Evolutionary conservation across 2,797 vertebrate species (phyloP).

Genomic region (Falco biarmicus): DNA sequence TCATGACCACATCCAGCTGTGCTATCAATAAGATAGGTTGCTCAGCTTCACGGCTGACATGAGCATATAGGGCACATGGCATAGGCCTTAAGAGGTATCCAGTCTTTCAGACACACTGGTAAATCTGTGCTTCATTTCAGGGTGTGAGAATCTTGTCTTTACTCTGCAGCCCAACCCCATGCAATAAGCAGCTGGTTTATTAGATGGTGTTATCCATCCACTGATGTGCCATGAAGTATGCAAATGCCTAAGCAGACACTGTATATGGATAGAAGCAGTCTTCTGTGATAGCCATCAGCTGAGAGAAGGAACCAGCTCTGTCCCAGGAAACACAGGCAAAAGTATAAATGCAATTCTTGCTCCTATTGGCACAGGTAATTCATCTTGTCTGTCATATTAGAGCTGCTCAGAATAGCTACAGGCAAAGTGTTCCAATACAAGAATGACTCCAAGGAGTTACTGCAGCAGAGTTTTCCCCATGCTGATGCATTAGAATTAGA

Average conservation of each 20-base stretch:
- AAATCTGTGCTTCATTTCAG: neutral
- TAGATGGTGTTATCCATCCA: neutral
- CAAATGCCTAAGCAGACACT: neutral
- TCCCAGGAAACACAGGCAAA: neutral
- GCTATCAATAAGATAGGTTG: neutral
- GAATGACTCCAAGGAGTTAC: constrained; percentile 16
- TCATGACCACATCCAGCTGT: constrained; percentile 27
- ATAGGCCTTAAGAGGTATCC: neutral
- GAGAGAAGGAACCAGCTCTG: neutral
- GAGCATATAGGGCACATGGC: neutral
- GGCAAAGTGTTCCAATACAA: constrained; percentile 19
- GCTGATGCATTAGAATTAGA: neutral
- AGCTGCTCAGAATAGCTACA: constrained; percentile 37
- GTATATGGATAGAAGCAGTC: neutral
- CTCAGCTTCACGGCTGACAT: neutral
- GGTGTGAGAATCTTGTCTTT: neutral
- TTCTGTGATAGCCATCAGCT: neutral
- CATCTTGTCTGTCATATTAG: constrained; percentile 9
- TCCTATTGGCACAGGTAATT: constrained; percentile 19
- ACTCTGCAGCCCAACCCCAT: neutral
- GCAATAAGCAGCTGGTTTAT: neutral
- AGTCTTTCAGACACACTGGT: neutral
- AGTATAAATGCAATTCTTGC: constrained; percentile 14
- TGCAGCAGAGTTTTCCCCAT: neutral
- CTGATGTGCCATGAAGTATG: neutral